Base-by-base conservation (phyloP, 2,888 invertebrate genomes). In the Chouioia cunea region DNA sequence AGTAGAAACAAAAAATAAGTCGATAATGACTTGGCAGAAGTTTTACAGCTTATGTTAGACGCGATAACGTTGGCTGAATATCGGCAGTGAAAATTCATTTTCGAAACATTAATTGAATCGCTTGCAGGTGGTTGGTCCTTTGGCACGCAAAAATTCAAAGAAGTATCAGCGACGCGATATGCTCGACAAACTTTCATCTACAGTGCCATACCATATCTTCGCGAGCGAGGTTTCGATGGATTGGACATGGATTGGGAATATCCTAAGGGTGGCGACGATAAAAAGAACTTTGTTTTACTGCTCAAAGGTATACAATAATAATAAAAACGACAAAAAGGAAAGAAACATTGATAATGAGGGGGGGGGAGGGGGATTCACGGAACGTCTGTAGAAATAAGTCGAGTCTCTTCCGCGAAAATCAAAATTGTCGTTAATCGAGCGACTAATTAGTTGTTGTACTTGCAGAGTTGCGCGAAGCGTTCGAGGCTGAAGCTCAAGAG, bases 141-240 rank as follows among this genome's bases (percentile, higher is more conserved):
- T 85, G 97, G 97, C 50, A 98, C 97, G 0, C 95, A 96, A 86
- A 96, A 96, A 86, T 97, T 97, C 88, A 97, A 97, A 87, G 96
- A 96, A 76, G 93, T 97, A 93, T 91, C 96, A 0, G 89, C 92
- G 0, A 92, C 93, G 4, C 89, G 96, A 58, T 97, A 96, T 86
- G 91, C 95, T 0, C 89, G 97, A 0, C 96, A 96, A 87, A 96
- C 96, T 0, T 97, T 97, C 88, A 95, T 97, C 86, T 96, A 95
- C 88, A 96, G 96, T 52, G 93, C 96, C 23, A 95, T 97, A 82
- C 95, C 95, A 0, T 97, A 94, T 88, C 88, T 97, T 74, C 89
- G 97, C 58, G 93, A 95, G 79, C 89, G 96, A 78, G 90, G 91
- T 82, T 97, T 96, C 80, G 96, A 96, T 80, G 96, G 96, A 4